Percentiles rank a stretch among this genome's conserved stretches.
Conservation (phyloP, 2,888 invertebrate genomes). For the Dusona sp. region DNA sequence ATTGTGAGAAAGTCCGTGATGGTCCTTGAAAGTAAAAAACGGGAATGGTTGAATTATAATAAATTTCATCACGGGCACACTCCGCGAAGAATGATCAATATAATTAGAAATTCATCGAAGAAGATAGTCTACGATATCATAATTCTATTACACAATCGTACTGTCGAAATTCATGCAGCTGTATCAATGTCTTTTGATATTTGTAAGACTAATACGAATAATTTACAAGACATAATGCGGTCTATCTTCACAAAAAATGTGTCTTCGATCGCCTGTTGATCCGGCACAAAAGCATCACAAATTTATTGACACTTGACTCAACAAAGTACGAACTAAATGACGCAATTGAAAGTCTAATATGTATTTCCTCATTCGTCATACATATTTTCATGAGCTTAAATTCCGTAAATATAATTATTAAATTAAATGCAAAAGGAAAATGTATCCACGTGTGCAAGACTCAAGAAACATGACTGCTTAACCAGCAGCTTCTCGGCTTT, state of each 20-base stretch:
- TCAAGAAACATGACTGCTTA: conserved; percentile 27
- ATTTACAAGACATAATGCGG: background rate
- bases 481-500: conserved; percentile 40
- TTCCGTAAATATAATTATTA: background rate
- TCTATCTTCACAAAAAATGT: background rate
- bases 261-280: background rate
- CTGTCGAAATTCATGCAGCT: conserved; percentile 32
- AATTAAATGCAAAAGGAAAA: background rate
- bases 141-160: conserved; percentile 33
- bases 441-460: background rate
- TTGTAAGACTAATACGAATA: conserved; percentile 12
- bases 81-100: conserved; percentile 14
- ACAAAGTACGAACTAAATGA: conserved; percentile 13
- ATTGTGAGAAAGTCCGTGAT: background rate
- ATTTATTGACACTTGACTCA: background rate
- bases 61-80: background rate
- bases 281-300: background rate
- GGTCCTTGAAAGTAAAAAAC: background rate
- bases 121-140: conserved; percentile 13
- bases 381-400: background rate
- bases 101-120: conserved; percentile 26
- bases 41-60: background rate
- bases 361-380: background rate
- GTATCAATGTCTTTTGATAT: conserved; percentile 38
- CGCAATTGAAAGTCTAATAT: background rate